These are phyloP conservation scores for Tachypleus tridentatus DNA, from an alignment of 1,140 invertebrate species.

Conservation along the genomic window DNA sequence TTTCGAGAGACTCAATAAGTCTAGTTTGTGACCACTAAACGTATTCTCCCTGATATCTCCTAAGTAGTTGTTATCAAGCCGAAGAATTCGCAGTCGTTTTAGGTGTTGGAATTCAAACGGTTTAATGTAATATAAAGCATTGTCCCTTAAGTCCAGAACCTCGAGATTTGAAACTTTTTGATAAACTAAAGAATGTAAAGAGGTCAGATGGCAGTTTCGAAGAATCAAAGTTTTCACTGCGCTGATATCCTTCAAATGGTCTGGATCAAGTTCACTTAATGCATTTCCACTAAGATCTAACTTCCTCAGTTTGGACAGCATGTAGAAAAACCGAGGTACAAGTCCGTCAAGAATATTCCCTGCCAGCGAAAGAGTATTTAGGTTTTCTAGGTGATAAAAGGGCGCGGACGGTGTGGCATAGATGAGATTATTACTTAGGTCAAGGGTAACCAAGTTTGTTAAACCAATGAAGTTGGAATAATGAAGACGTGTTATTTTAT, in stretches of 20 bases:
- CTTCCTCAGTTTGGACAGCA: slow-evolving; percentile 49
- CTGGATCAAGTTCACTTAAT: slow-evolving; percentile 54
- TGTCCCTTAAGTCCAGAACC: slow-evolving; percentile 38
- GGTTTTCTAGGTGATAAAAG: slow-evolving; percentile 50
- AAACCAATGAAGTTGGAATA: slow-evolving; percentile 36
- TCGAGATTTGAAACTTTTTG: slow-evolving; percentile 21
- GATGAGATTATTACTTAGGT: slow-evolving; percentile 40
- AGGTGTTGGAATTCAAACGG: slow-evolving; percentile 35
- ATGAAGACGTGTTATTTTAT: slow-evolving; percentile 56
- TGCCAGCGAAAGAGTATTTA: slow-evolving; percentile 52
- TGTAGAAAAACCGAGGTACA: slow-evolving; percentile 51
- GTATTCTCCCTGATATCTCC: slow-evolving; percentile 53
- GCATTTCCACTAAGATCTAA: slow-evolving; percentile 62
- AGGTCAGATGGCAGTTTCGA: slow-evolving; percentile 22
- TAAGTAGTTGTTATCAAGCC: slow-evolving; percentile 60
- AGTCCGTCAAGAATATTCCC: slow-evolving; percentile 54
- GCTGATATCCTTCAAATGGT: slow-evolving; percentile 25
- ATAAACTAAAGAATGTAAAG: slow-evolving; percentile 26
- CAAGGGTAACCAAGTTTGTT: slow-evolving; percentile 33
- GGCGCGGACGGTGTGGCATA: slow-evolving; percentile 47
- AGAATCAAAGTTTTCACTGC: slow-evolving; percentile 53
- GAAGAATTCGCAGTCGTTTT: slow-evolving; percentile 44
- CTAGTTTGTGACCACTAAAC: slow-evolving; percentile 44
- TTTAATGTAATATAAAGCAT: slow-evolving; percentile 51
- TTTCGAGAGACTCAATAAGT: slow-evolving; percentile 44